Evolutionary conservation across 2,888 invertebrate genomes (phyloP).

Genomic region (Sminthurides aquaticus): DNA sequence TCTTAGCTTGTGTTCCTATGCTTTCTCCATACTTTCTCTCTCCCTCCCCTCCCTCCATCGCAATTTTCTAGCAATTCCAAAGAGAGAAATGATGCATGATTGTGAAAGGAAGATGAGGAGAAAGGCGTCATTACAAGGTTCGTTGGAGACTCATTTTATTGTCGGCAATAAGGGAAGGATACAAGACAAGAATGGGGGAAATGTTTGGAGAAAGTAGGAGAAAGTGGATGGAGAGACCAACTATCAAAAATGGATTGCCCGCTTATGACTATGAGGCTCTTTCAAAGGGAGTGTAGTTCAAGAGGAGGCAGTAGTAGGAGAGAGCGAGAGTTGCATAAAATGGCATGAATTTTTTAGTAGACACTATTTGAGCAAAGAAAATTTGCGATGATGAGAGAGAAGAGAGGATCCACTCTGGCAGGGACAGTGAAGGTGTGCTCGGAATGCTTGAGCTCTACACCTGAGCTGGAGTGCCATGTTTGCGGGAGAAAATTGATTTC

Average conservation of each 20-base stretch:
- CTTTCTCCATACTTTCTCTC: no score
- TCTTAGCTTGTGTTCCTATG: no score
- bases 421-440: no score
- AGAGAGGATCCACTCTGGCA: not conserved
- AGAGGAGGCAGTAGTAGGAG: not conserved
- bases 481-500: not conserved
- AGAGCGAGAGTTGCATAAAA: not conserved
- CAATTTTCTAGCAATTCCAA: not conserved
- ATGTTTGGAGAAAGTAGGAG: no score
- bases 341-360: not conserved
- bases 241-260: no score
- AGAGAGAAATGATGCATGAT: not conserved
- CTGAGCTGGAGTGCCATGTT: no score
- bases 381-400: not conserved
- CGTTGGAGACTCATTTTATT: slow-evolving; percentile 1
- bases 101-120: not conserved
- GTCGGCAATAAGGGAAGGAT: slow-evolving; percentile 1
- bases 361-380: not conserved
- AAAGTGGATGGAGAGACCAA: no score
- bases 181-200: no score
- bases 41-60: not conserved
- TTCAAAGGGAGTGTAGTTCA: no score
- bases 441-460: no score
- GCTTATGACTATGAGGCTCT: not conserved
- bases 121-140: slow-evolving; percentile 3